phyloP scores from a whole-genome alignment of 2,113 vertebrate genomes.

The Centropristis striata region DNA sequence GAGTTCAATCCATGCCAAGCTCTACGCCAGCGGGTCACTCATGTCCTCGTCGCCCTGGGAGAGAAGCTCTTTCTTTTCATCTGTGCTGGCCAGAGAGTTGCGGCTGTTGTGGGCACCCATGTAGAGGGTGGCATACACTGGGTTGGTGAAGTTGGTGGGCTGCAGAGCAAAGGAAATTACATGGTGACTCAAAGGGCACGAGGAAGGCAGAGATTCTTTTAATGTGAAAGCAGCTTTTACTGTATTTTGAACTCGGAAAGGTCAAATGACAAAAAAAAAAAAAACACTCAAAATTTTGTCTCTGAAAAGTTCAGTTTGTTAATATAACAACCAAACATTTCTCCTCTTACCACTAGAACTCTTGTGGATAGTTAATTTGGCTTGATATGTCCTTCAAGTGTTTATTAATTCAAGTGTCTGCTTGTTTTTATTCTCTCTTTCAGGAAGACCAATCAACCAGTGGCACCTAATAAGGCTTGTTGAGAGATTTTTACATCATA shows the following conservation, averaged over 20 bases:
- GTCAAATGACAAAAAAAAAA: background rate
- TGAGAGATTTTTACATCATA: too few species aligned
- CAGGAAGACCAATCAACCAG: background rate
- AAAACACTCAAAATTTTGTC: too few species aligned
- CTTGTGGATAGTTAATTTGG: background rate
- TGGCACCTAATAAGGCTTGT: too few species aligned
- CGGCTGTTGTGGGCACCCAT: constrained; percentile 97
- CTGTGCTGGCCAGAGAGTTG: constrained; percentile 96
- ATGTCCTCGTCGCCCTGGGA: constrained; percentile 93
- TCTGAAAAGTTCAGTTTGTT: background rate
- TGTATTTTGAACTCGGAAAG: background rate
- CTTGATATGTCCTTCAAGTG: too few species aligned
- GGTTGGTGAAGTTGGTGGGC: constrained; percentile 99
- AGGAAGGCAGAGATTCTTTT: background rate
- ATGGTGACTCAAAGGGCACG: constrained; percentile 11
- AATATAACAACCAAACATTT: background rate
- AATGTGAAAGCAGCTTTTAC: background rate
- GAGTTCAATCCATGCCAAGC: constrained; percentile 59
- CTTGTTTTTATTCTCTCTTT: background rate
- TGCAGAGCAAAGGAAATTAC: constrained; percentile 70
- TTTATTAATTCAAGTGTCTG: too few species aligned
- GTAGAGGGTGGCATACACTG: constrained; percentile 97
- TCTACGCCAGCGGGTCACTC: constrained; percentile 94
- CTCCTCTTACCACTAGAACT: background rate
- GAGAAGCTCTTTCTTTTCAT: constrained; percentile 97